Evolutionary conservation across 2,797 vertebrate species (phyloP), one percentile per base, ranked within the genome.

Genomic region (Tragelaphus oryx): DNA sequence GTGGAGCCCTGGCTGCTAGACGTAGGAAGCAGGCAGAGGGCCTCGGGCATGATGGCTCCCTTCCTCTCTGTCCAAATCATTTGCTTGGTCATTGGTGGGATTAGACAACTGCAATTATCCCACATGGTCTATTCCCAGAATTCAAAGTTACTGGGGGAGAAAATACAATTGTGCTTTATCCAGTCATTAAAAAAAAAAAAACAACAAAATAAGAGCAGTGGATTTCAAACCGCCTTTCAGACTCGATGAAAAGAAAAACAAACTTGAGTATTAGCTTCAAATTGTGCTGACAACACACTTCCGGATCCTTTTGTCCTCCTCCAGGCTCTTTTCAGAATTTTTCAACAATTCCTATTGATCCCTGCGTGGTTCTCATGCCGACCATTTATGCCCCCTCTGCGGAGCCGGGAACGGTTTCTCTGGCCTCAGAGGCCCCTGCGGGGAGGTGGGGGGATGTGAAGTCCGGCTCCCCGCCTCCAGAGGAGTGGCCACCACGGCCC

Each of bases 241-340:
- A 90, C 93, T 94, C 65, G 93, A 96, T 94, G 95, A 92, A 95
- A 95, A 97, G 95, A 80, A 91, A 97, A 93, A 95, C 79, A 94
- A 93, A 95, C 96, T 94, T 68, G 93, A 94, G 59, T 87, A 94
- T 96, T 94, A 95, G 91, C 87, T 59, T 89, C 85, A 89, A 91
- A 96, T 94, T 93, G 87, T 93, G 93, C 97, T 96, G 97, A 96
- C 96, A 97, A 91, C 93, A 95, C 14, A 88, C 87, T 95, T 97
- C 97, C 81, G 50, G 94, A 91, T 68, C 59, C 89, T 95, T 97
- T 92, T 97, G 95, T 96, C 88, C n/a, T 95, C 65, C 89, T 80
- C 55, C 1, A 62, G 62, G 65, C 81, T 80, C 89, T 76, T 92
- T 92, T 91, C 87, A 93, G 93, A 96, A 81, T 71, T 94, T 89